Conservation (phyloP, 2,888 invertebrate genomes). For the Cabera pusaria region DNA sequence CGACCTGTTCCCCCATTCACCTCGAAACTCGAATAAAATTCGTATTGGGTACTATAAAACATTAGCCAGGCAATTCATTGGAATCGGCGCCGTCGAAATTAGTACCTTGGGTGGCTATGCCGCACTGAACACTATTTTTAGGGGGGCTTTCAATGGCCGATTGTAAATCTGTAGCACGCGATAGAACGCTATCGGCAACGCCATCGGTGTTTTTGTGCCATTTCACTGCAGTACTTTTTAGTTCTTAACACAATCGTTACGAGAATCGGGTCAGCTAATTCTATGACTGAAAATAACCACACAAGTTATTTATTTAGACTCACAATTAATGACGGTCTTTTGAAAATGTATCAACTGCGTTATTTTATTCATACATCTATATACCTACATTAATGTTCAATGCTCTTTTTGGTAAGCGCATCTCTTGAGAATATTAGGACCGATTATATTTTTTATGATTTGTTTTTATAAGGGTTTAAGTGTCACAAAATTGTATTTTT, state of each 20-base stretch:
- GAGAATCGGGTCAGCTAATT: conserved; percentile 18
- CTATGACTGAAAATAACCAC: too few species aligned
- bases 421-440: too few species aligned
- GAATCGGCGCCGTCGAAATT: conserved; percentile 48
- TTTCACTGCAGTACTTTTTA: conserved; percentile 17
- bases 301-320: too few species aligned
- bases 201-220: conserved; percentile 22
- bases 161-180: conserved; percentile 40
- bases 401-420: too few species aligned
- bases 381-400: too few species aligned
- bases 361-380: too few species aligned
- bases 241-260: conserved; percentile 11
- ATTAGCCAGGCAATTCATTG: conserved; percentile 51
- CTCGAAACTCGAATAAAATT: conserved; percentile 32
- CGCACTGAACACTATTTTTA: conserved; percentile 34
- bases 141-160: conserved; percentile 36
- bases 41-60: conserved; percentile 43
- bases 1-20: conserved; percentile 7
- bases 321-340: too few species aligned
- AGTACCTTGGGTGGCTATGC: conserved; percentile 38
- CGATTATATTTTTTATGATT: too few species aligned
- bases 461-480: too few species aligned
- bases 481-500: too few species aligned
- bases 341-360: too few species aligned
- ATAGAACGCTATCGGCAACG: conserved; percentile 15